phyloP scores from a whole-genome alignment of 2,797 vertebrate genomes.

The Paguma larvata region DNA sequence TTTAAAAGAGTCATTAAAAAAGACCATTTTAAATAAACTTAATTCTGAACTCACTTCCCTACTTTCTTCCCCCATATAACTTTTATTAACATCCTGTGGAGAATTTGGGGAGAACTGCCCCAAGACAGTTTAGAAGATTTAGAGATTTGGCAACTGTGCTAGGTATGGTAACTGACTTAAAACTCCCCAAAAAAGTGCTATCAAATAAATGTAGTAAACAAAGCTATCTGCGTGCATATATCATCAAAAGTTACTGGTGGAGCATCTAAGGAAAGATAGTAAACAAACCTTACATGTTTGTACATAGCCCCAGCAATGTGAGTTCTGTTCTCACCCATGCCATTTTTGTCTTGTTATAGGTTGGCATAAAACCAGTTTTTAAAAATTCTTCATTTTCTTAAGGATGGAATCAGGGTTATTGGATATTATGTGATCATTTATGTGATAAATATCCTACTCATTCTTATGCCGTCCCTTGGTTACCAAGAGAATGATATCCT shows the following conservation, averaged over 20 bases:
- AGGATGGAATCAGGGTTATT: conserved; percentile 6
- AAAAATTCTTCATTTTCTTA: neutral
- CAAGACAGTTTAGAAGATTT: neutral
- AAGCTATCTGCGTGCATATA: neutral
- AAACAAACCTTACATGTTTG: neutral
- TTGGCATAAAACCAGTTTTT: conserved; percentile 1
- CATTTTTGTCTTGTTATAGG: neutral
- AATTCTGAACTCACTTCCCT: neutral
- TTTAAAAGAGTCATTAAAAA: conserved; percentile 18
- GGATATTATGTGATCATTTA: neutral
- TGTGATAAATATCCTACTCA: neutral
- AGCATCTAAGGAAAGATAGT: neutral
- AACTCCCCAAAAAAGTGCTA: neutral
- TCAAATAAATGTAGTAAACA: conserved; percentile 20
- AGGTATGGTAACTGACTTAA: neutral
- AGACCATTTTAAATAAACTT: conserved; percentile 22
- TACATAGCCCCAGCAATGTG: neutral
- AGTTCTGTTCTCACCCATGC: neutral
- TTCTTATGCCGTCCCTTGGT: neutral
- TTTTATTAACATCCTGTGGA: conserved; percentile 5
- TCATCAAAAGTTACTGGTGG: conserved; percentile 13
- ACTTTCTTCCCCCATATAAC: neutral
- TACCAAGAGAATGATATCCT: neutral
- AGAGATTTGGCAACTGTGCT: neutral
- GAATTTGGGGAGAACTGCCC: conserved; percentile 3